These are phyloP conservation scores for Lepidonotus clava DNA, from an alignment of 2,888 invertebrate species.

Conservation along the genomic window DNA sequence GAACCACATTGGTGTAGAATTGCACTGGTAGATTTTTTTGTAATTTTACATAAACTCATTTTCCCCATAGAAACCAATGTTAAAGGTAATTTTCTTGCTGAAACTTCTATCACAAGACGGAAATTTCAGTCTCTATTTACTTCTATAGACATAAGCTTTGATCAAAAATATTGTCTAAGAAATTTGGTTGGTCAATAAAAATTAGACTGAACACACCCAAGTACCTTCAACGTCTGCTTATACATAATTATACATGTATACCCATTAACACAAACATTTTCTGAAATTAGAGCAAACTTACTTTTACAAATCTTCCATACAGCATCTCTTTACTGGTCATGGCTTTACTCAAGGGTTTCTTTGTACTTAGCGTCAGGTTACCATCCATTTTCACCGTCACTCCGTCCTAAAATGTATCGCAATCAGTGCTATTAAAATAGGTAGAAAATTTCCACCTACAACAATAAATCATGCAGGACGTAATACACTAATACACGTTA, in stretches of 20 bases:
- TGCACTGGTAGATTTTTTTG: too few species aligned
- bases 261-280: background rate
- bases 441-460: background rate
- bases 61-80: too few species aligned
- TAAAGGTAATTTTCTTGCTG: too few species aligned
- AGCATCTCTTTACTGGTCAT: conserved; percentile 49
- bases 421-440: background rate
- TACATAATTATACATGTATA: background rate
- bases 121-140: background rate
- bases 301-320: conserved; percentile 60
- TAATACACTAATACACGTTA: background rate
- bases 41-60: too few species aligned
- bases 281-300: background rate
- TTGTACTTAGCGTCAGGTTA: conserved; percentile 7
- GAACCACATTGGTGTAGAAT: too few species aligned
- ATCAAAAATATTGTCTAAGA: background rate
- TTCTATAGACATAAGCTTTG: background rate
- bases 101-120: too few species aligned
- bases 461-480: background rate
- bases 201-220: background rate
- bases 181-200: background rate
- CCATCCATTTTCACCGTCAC: conserved; percentile 31
- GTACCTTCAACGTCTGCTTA: background rate
- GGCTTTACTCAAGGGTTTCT: conserved; percentile 5
- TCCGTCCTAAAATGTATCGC: conserved; percentile 48